These are phyloP conservation scores for Drosophila ercepeae DNA, from an alignment of 1,140 invertebrate species.

Conservation along the genomic window DNA sequence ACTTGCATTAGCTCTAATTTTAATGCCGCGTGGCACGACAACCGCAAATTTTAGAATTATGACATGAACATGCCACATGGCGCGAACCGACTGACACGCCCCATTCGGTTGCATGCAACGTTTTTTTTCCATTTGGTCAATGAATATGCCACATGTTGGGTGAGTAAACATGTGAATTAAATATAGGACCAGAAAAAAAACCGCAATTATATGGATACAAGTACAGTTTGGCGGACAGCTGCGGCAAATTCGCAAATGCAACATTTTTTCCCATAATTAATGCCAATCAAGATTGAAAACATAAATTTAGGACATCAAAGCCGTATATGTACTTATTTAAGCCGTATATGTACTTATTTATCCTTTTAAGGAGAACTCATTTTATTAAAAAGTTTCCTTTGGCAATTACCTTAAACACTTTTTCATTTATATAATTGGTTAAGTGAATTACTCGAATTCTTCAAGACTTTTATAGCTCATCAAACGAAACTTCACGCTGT, in stretches of 20 bases:
- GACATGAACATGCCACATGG: slow-evolving; percentile 50
- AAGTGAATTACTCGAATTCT: slow-evolving; percentile 1
- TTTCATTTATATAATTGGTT: slow-evolving; percentile 5
- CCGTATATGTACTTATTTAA: too few relatives aligned
- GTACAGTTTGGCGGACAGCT: slow-evolving; percentile 10
- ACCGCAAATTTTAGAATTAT: slow-evolving; percentile 75
- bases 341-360: too few relatives aligned
- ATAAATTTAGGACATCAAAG: background rate
- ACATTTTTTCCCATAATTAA: slow-evolving; percentile 45
- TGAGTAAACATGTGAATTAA: slow-evolving; percentile 45
- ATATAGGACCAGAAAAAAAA: slow-evolving; percentile 22
- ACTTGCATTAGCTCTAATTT: slow-evolving; percentile 49
- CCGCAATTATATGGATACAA: slow-evolving; percentile 8
- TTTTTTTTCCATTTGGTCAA: slow-evolving; percentile 17
- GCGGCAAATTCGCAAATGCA: slow-evolving; percentile 7
- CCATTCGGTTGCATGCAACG: slow-evolving; percentile 23
- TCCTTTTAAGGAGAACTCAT: too few relatives aligned
- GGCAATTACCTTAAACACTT: background rate
- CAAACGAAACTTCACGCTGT: background rate
- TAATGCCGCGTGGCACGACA: slow-evolving; percentile 43
- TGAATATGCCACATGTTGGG: slow-evolving; percentile 19
- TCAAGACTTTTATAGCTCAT: slow-evolving; percentile 12
- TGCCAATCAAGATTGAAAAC: slow-evolving; percentile 27
- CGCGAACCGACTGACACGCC: slow-evolving; percentile 33
- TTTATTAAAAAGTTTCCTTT: background rate